A percentile compares a stretch with the other conserved stretches of the same genome.
phyloP scores from a whole-genome alignment of 2,797 vertebrate genomes.

The Poecilia gillii region DNA sequence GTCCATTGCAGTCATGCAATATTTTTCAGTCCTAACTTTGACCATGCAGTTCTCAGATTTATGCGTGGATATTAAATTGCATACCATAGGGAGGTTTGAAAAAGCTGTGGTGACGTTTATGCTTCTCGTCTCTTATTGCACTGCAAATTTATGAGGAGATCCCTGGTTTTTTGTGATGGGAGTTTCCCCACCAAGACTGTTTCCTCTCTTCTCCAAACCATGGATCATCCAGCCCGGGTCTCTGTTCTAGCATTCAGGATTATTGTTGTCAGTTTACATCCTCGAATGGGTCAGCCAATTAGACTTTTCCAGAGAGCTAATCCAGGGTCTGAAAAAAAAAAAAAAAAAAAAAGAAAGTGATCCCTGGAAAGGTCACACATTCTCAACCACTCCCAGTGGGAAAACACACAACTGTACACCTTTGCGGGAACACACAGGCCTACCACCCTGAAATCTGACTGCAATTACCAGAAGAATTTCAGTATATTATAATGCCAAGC shows the following conservation, averaged over 20 bases:
- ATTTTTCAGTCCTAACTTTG: slow-evolving; percentile 46
- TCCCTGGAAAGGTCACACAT: slow-evolving; percentile 68
- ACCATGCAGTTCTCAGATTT: slow-evolving; percentile 48
- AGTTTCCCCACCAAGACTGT: slow-evolving; percentile 59
- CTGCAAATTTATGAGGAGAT: slow-evolving; percentile 62
- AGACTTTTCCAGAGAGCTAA: slow-evolving; percentile 56
- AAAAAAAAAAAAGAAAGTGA: neutral
- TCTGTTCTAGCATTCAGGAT: slow-evolving; percentile 44
- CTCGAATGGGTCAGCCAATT: slow-evolving; percentile 31
- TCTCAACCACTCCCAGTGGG: slow-evolving; percentile 66
- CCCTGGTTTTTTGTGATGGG: slow-evolving; percentile 54
- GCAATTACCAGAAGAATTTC: slow-evolving; percentile 72
- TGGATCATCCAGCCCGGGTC: slow-evolving; percentile 50
- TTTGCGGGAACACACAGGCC: slow-evolving; percentile 66
- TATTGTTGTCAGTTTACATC: slow-evolving; percentile 53
- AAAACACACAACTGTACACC: slow-evolving; percentile 70
- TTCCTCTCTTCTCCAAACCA: slow-evolving; percentile 49
- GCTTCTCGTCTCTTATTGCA: slow-evolving; percentile 57
- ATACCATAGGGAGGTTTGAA: slow-evolving; percentile 53
- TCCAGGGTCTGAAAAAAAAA: slow-evolving; percentile 44
- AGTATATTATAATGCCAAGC: slow-evolving; percentile 63
- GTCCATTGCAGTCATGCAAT: slow-evolving; percentile 34
- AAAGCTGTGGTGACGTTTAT: slow-evolving; percentile 62
- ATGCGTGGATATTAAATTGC: slow-evolving; percentile 59
- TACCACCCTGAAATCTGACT: slow-evolving; percentile 73